These are phyloP conservation scores for Elachura formosa DNA, from an alignment of 2,113 vertebrate species.

Conservation along the genomic window DNA sequence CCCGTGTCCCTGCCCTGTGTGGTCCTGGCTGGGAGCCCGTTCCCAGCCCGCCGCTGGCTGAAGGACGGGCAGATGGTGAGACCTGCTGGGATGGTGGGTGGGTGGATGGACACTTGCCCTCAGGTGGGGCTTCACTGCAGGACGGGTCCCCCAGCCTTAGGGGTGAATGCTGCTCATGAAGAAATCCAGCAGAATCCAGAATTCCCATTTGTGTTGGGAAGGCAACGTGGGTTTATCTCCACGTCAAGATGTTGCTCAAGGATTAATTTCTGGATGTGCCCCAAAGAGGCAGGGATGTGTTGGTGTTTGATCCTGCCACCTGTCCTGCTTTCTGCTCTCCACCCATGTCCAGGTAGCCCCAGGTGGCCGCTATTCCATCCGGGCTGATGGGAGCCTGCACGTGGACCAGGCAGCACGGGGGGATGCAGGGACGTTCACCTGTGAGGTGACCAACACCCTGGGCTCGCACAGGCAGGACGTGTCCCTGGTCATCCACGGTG, in stretches of 20 bases:
- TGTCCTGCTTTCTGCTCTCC: background rate
- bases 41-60: constrained; percentile 83
- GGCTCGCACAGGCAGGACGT: constrained; percentile 77
- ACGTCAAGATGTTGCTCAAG: background rate
- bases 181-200: background rate
- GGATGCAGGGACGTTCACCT: constrained; percentile 81
- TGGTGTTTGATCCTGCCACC: accelerated
- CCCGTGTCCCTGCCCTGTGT: constrained; percentile 82
- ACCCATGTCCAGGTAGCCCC: constrained; percentile 65
- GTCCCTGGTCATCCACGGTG: constrained; percentile 80
- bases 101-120: background rate
- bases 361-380: constrained; percentile 61
- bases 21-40: constrained; percentile 80
- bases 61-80: constrained; percentile 79
- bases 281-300: accelerated
- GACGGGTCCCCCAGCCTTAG: accelerated
- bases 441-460: constrained; percentile 78
- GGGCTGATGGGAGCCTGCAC: constrained; percentile 84
- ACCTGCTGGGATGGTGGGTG: accelerated
- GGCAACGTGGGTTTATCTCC: accelerated
- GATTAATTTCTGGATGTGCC: background rate
- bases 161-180: background rate
- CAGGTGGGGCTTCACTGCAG: accelerated
- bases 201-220: background rate
- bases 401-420: constrained; percentile 63